Evolutionary conservation across 2,888 invertebrate species (phyloP), one percentile per base, ranked within the genome.

Genomic region (Pseudoips prasinana): DNA sequence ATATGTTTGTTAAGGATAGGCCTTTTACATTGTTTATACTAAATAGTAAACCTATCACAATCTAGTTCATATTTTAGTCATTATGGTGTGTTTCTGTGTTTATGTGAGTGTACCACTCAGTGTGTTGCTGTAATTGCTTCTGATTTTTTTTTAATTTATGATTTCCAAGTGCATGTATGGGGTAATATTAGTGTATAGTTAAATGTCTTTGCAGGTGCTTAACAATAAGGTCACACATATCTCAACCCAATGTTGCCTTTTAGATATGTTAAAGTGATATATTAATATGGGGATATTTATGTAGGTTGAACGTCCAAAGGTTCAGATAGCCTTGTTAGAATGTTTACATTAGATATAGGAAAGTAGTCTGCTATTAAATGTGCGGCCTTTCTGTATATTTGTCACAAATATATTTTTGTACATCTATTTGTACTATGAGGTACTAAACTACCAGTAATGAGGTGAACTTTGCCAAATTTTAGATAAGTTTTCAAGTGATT

Each of bases 31-130:
- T 71, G 73, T 83, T 83, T 82, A 76, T 81, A 80, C 81, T 81
- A 84, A 84, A 81, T n/a, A 68, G 65, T 55, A 69, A 64, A 68
- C 67, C 70, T 74, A 70, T 78, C 73, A 77, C 75, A 73, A 76
- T 85, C 86, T 88, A 86, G 87, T 87, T 87, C 68, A 79, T 87
- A 86, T 73, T 69, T 82, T 86, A 87, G 88, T 87, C 85, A 87
- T 76, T 81, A 82, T 80, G 73, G 84, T 82, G 86, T 87, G 86
- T 85, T 75, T 74, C 71, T 81, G 83, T 85, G 83, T 86, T 77
- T 73, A 70, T 73, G 71, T 47, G 85, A 77, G 82, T 80, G 75
- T 69, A 48, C 45, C 79, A 42, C 47, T 78, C 66, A 58, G 86
- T 86, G 86, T 88, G 86, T 78, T 79, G 79, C 77, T 81, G 76